Evolutionary conservation across 2,113 vertebrate genomes (phyloP).

Genomic region (Tonatia bakeri): DNA sequence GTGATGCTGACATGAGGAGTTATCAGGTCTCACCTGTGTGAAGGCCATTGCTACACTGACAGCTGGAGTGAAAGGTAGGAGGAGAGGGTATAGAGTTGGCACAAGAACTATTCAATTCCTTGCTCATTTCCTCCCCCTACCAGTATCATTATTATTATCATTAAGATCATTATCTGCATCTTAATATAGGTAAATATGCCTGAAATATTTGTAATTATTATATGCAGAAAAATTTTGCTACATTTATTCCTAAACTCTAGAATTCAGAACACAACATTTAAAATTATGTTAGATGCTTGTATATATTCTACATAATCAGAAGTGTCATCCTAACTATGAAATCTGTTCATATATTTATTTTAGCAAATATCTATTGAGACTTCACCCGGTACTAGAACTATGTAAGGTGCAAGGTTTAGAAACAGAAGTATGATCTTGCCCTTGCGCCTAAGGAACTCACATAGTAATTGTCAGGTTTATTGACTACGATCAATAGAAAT

Average conservation of each 20-base stretch:
- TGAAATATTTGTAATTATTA: neutral
- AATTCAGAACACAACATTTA: neutral
- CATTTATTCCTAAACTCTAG: neutral
- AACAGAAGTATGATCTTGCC: neutral
- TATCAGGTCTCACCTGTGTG: neutral
- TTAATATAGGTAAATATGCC: neutral
- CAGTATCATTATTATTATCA: neutral
- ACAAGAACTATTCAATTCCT: neutral
- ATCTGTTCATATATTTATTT: neutral
- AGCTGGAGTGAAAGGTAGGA: neutral
- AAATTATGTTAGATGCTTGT: neutral
- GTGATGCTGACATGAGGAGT: neutral
- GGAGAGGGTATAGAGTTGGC: neutral
- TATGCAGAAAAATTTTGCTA: neutral
- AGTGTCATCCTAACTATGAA: neutral
- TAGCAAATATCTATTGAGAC: neutral
- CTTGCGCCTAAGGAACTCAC: neutral
- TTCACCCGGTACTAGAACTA: neutral
- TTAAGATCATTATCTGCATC: neutral
- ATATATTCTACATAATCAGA: neutral
- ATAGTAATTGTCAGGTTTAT: neutral
- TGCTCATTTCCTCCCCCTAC: neutral
- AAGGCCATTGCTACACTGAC: neutral
- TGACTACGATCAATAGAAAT: neutral
- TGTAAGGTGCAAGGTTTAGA: neutral